Conservation (phyloP, 2,888 invertebrate genomes). For the Eustalomyia histrio region DNA sequence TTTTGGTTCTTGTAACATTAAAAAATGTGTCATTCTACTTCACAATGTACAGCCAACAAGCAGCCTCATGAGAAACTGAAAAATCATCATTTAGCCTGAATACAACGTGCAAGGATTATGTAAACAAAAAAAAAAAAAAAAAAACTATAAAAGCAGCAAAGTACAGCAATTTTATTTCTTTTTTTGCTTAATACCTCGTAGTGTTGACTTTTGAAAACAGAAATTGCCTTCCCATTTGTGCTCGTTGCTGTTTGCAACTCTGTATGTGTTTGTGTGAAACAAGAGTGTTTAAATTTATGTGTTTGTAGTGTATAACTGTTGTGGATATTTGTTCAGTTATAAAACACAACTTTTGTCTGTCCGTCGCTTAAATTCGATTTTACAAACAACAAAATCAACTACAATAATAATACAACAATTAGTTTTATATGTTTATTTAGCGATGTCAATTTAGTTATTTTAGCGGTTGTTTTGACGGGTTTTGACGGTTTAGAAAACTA, state of each 20-base stretch:
- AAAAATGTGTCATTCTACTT: constrained; percentile 26
- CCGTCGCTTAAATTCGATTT: constrained; percentile 13
- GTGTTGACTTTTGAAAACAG: constrained; percentile 21
- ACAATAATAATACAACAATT: background rate
- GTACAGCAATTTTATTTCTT: constrained; percentile 11
- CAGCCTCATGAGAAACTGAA: constrained; percentile 12
- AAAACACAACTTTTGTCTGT: background rate
- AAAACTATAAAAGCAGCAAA: background rate
- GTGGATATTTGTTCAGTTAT: background rate
- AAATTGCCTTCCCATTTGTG: constrained; percentile 2
- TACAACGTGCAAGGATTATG: constrained; percentile 61
- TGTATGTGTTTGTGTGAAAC: background rate
- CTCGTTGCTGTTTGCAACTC: background rate
- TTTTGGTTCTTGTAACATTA: constrained; percentile 2
- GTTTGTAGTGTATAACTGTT: constrained; percentile 2
- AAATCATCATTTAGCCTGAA: constrained; percentile 28
- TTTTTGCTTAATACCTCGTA: background rate
- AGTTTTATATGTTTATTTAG: background rate
- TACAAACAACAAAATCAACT: constrained; percentile 16
- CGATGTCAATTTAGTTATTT: too few relatives aligned
- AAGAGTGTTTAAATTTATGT: background rate
- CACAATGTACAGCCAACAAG: background rate
- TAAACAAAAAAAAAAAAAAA: constrained; percentile 42
- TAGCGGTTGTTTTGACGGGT: too few relatives aligned
- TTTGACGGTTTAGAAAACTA: too few relatives aligned